Base-by-base conservation (phyloP, 2,888 invertebrate genomes). In the Philonicus albiceps region DNA sequence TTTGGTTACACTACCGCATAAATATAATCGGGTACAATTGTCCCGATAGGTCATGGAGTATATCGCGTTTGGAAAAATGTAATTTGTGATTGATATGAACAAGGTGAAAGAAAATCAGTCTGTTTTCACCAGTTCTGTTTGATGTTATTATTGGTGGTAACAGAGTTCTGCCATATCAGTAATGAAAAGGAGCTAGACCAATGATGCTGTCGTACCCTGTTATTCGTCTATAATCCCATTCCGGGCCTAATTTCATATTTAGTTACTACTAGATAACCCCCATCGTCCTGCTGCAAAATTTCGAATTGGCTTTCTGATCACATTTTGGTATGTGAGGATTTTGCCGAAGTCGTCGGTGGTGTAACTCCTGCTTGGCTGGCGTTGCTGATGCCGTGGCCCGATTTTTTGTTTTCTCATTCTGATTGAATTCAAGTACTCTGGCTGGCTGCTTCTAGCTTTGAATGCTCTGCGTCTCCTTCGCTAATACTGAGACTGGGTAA, bases 371-470 rank as follows among this genome's bases (percentile, higher is more conserved):
- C 64, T 16, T 30, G n/a, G 53, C 53, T 80, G 64, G n/a, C n/a
- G 30, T 49, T 84, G 73, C 73, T 73, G 84, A 73, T 73, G 73
- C 73, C 43, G 73, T 72, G 30, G 43, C 73, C 27, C 22, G 40
- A 84, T 27, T 73, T 84, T 72, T 84, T 84, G 40, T 73, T 30
- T 73, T 30, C 73, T 84, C 84, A 43, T 84, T 84, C 43, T 84
- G 84, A 84, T 84, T 84, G 73, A 84, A 84, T 84, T 84, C 84
- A 84, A 84, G 73, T 84, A 84, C 84, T 84, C 84, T 84, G 84
- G 40, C 84, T 84, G 72, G 73, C 84, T 84, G 84, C 43, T 49
- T 84, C 43, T 43, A 73, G 43, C 84, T 84, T 73, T 27, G 49
- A 84, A 84, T 84, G 84, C 84, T 84, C 73, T 73, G 84, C 73